Conservation (phyloP, 1,140 invertebrate genomes). For the Telenomus remus region DNA sequence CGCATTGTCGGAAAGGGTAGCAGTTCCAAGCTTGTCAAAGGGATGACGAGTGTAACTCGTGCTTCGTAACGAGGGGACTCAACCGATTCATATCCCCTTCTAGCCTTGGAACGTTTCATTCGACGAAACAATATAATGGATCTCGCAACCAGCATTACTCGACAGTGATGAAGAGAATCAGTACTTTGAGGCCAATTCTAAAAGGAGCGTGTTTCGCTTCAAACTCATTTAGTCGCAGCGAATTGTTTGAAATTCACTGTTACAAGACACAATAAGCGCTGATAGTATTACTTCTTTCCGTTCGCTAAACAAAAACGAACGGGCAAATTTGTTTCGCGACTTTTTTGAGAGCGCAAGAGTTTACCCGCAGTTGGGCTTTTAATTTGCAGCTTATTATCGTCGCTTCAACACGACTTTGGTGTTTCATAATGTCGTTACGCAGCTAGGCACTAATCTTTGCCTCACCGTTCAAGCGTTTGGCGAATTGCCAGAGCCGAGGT, state of each 20-base stretch:
- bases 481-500: slow-evolving; percentile 56
- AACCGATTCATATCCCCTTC: slow-evolving; percentile 62
- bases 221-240: slow-evolving; percentile 54
- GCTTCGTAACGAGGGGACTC: slow-evolving; percentile 63
- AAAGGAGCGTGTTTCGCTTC: slow-evolving; percentile 54
- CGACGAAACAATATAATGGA: slow-evolving; percentile 57
- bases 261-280: slow-evolving; percentile 36
- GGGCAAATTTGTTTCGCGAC: no score
- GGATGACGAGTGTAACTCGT: slow-evolving; percentile 60
- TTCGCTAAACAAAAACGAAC: no score
- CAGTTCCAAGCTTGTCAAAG: slow-evolving; percentile 61
- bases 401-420: slow-evolving; percentile 55
- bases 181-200: slow-evolving; percentile 53
- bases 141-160: slow-evolving; percentile 56
- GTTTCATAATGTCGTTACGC: slow-evolving; percentile 70
- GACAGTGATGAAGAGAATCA: slow-evolving; percentile 56
- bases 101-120: slow-evolving; percentile 56
- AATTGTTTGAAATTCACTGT: slow-evolving; percentile 51
- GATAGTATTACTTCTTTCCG: slow-evolving; percentile 37
- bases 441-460: slow-evolving; percentile 67
- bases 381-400: slow-evolving; percentile 69
- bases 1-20: slow-evolving; percentile 58
- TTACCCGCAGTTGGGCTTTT: slow-evolving; percentile 55
- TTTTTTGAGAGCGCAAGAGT: no score
- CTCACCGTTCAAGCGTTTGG: slow-evolving; percentile 60